Base-by-base conservation (phyloP, 2,797 vertebrate species). In the Allobates femoralis region DNA sequence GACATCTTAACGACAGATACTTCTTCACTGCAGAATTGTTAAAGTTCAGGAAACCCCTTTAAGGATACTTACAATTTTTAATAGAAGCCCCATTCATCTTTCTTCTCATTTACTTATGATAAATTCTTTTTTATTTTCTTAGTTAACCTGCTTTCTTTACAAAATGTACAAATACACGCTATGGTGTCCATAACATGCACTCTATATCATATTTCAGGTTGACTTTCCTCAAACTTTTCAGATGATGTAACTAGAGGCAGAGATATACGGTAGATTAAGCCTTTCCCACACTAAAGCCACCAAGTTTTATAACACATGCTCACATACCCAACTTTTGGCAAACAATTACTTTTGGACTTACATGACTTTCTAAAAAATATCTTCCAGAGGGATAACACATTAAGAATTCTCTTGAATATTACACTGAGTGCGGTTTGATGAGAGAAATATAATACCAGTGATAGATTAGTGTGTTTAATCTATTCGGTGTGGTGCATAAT, bases 221-320 rank as follows among this genome's bases (percentile, higher is more conserved):
- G 77, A 50, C 66, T 56, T 74, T 75, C 67, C 82, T 74, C 77
- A 81, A 64, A 79, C 64, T 46, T 74, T 56, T 41, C 62, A 71
- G 32, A 78, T 87, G 81, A 79, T 71, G 74, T 83, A 82, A 83
- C 23, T 73, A n/a, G 62, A 83, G 18, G 53, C 11, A 74, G n/a
- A 75, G 67, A 84, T 66, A 21, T 75, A 76, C 67, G 76, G 21
- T 37, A 53, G 30, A 79, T 84, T 84, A 80, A 80, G 76, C 69
- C 86, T 87, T 87, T 87, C 86, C 81, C 82, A 87, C 86, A 87
- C n/a, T 80, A 87, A 87, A 66, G 41, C 21, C 37, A 73, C 51
- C 53, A 64, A 26, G 58, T 66, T 85, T 82, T 73, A 79, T 55
- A 87, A 73, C 81, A 84, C 56, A 84, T 79, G 77, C 41, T 87